These are phyloP conservation scores for Henricia sp. DNA, from an alignment of 53 echinoderm and acorn worm species.

Conservation along the genomic window DNA sequence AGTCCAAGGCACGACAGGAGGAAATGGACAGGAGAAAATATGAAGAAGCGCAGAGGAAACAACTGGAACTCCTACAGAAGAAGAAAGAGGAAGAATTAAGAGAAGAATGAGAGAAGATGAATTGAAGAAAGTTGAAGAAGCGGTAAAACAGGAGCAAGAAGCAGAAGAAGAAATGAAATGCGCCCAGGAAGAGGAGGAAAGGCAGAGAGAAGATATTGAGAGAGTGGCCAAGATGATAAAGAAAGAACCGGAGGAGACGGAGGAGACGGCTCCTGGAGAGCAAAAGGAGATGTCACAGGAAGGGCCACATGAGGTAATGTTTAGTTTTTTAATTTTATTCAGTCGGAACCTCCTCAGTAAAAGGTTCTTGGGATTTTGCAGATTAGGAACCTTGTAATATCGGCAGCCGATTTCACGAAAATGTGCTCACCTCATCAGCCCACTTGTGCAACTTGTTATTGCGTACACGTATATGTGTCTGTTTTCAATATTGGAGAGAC, in stretches of 20 bases:
- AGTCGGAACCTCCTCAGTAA: too few species aligned
- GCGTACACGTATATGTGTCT: too few species aligned
- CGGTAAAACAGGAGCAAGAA: constrained; percentile 35
- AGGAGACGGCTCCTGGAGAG: constrained; percentile 19
- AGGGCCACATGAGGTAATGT: too few species aligned
- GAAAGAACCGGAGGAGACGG: constrained; percentile 35
- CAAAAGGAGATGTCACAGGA: constrained; percentile 14
- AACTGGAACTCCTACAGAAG: background rate
- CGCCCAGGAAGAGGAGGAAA: constrained; percentile 23
- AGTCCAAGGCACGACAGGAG: constrained; percentile 22
- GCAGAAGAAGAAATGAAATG: constrained; percentile 35
- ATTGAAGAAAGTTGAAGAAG: background rate
- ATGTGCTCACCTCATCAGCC: too few species aligned
- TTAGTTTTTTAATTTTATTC: too few species aligned
- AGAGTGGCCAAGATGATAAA: constrained; percentile 30
- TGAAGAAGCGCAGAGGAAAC: constrained; percentile 13
- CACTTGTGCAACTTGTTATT: too few species aligned
- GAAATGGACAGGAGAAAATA: constrained; percentile 28
- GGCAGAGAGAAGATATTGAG: constrained; percentile 4
- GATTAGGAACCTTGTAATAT: too few species aligned
- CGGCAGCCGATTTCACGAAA: too few species aligned
- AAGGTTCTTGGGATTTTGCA: too few species aligned
- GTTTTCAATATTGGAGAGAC: too few species aligned
- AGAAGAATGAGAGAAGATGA: constrained; percentile 3
- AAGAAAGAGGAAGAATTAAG: background rate